A percentile compares a stretch with the other conserved stretches of the same genome.
phyloP scores from a whole-genome alignment of 2,888 invertebrate species.

The Tipula helvola region DNA sequence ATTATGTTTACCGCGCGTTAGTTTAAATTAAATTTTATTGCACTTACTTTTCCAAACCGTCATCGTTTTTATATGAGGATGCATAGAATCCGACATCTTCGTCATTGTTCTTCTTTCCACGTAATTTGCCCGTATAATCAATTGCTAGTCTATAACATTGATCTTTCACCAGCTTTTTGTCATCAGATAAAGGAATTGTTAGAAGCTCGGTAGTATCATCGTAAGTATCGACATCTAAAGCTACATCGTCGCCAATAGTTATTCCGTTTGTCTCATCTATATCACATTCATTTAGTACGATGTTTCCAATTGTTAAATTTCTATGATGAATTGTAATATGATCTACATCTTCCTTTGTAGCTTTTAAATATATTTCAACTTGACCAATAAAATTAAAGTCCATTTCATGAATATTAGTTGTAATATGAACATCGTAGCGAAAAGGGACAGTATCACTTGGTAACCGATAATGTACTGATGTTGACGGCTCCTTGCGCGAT shows the following conservation, averaged over 20 bases:
- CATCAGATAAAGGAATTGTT: conserved; percentile 10
- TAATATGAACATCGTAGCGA: conserved; percentile 36
- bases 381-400: conserved; percentile 22
- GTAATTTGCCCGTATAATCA: conserved; percentile 42
- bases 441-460: conserved; percentile 41
- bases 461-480: neutral
- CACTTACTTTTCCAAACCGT: conserved; percentile 15
- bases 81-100: conserved; percentile 42
- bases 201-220: conserved; percentile 23
- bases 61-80: conserved; percentile 37
- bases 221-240: neutral
- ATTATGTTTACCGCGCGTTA: neutral
- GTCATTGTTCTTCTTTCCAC: conserved; percentile 40
- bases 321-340: conserved; percentile 25
- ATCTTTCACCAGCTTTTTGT: neutral
- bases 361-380: conserved; percentile 21
- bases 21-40: neutral
- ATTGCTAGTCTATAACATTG: conserved; percentile 35
- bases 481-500: neutral
- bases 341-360: neutral
- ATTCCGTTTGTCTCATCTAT: neutral
- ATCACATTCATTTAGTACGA: conserved; percentile 17
- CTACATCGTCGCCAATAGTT: neutral
- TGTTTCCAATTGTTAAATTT: conserved; percentile 19
- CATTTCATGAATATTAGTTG: conserved; percentile 25